These are phyloP conservation scores for Trichomycterus rosablanca DNA, from an alignment of 2,113 vertebrate species.

Conservation along the genomic window DNA sequence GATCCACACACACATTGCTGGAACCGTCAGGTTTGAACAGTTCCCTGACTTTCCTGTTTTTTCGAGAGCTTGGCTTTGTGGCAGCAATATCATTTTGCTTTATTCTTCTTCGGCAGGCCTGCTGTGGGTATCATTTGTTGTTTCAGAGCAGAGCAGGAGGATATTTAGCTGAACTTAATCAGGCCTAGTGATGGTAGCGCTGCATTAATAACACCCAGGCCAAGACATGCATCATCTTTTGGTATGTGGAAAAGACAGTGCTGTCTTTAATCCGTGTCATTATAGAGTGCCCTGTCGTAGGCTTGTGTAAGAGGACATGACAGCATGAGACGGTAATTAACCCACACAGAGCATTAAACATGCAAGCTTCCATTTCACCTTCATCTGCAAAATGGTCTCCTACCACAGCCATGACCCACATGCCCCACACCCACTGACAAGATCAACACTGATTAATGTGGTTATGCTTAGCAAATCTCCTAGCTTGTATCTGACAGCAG, in stretches of 20 bases:
- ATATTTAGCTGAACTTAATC: constrained; percentile 32
- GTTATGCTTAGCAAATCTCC: constrained; percentile 21
- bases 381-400: constrained; percentile 1
- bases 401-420: not conserved
- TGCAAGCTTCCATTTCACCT: constrained; percentile 6
- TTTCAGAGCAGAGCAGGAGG: no score
- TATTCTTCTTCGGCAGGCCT: not conserved
- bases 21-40: no score
- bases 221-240: constrained; percentile 25
- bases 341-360: constrained; percentile 9
- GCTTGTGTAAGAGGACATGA: constrained; percentile 8
- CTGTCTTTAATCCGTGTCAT: constrained; percentile 37
- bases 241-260: constrained; percentile 14
- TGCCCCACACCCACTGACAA: not conserved
- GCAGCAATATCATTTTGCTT: no score
- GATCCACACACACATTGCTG: no score
- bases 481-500: not conserved
- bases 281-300: constrained; percentile 12
- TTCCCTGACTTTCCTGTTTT: no score
- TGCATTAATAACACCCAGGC: constrained; percentile 24
- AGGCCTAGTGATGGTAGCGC: constrained; percentile 22
- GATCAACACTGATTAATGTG: constrained; percentile 14
- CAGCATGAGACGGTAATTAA: constrained; percentile 16
- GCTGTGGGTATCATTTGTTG: no score
- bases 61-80: no score